These are phyloP conservation scores for Stenopsyche tienmushanensis DNA, from an alignment of 1,140 invertebrate species.

Conservation along the genomic window DNA sequence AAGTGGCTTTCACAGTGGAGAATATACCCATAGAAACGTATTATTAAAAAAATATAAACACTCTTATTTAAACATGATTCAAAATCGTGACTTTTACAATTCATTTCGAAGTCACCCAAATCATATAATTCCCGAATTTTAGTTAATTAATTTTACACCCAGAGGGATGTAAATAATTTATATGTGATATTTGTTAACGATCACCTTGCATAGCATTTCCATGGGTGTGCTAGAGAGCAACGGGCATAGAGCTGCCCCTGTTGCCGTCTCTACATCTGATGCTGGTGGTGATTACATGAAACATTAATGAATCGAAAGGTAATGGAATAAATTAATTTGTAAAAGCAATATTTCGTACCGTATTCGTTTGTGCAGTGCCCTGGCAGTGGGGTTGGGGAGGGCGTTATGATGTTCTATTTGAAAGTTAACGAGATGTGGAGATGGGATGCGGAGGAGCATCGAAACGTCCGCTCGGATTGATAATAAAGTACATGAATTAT, in stretches of 20 bases:
- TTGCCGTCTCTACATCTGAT: conserved; percentile 4
- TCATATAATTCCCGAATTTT: too few species aligned
- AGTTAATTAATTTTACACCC: too few species aligned
- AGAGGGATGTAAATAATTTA: neutral
- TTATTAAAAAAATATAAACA: too few species aligned
- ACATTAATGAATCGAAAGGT: conserved; percentile 53
- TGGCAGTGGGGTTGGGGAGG: neutral
- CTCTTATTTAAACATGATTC: too few species aligned
- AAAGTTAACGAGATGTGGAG: neutral
- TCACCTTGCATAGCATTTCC: neutral
- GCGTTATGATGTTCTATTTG: neutral
- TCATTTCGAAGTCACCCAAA: too few species aligned
- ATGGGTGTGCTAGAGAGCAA: neutral
- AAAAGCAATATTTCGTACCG: conserved; percentile 49
- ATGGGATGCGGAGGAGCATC: neutral
- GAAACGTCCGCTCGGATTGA: too few species aligned
- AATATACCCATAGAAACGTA: too few species aligned
- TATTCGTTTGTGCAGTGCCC: conserved; percentile 24
- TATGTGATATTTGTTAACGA: neutral
- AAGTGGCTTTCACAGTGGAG: too few species aligned
- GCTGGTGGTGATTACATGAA: conserved; percentile 47
- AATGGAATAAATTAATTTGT: conserved; percentile 55
- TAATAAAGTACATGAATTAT: too few species aligned
- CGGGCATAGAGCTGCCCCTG: neutral
- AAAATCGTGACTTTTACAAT: too few species aligned